A percentile compares a stretch with the other conserved stretches of the same genome.
phyloP scores from a whole-genome alignment of 2,113 vertebrate genomes.

The Gopherus evgoodei region DNA sequence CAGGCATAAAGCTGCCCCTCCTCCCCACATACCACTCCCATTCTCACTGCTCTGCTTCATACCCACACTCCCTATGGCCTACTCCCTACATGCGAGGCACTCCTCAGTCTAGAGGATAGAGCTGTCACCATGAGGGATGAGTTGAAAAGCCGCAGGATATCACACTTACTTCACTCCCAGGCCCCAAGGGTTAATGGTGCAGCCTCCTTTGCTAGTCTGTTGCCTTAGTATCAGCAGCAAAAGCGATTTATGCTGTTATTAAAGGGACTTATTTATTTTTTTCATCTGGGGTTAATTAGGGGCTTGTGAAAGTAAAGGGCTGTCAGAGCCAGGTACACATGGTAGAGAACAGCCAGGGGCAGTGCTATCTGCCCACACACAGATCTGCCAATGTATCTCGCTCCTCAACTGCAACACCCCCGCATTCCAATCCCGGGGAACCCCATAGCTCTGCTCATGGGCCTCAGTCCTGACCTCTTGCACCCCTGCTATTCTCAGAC shows the following conservation, averaged over 20 bases:
- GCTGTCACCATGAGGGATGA: background rate
- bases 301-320: conserved; percentile 64
- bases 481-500: background rate
- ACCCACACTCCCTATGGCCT: background rate
- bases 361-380: conserved; percentile 10
- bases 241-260: conserved; percentile 73
- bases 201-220: background rate
- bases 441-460: background rate
- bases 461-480: background rate
- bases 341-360: background rate
- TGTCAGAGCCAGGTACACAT: conserved; percentile 60
- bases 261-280: conserved; percentile 63
- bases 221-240: conserved; percentile 48
- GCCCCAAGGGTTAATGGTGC: conserved; percentile 37
- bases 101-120: background rate
- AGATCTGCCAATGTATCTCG: conserved; percentile 21
- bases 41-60: conserved; percentile 29
- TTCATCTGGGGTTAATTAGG: conserved; percentile 77
- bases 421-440: background rate
- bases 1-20: conserved; percentile 34
- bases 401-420: conserved; percentile 27
- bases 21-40: conserved; percentile 31
- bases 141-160: background rate
- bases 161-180: background rate
- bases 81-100: background rate